Conservation (phyloP, 2,888 invertebrate genomes). For the Exocentrus adspersus region DNA sequence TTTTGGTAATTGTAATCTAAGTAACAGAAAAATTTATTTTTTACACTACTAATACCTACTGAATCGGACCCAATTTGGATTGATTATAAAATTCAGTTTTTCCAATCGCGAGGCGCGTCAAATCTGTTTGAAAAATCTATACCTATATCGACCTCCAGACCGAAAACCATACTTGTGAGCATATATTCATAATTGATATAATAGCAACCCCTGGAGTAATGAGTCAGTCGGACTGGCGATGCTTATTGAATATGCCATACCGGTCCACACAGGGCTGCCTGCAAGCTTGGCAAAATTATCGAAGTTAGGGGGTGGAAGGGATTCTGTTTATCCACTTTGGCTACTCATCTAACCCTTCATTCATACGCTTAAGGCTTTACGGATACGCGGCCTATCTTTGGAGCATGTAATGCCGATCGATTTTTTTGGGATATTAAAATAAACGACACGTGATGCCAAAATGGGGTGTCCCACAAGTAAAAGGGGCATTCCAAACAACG, state of each 20-base stretch:
- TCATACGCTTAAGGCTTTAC: constrained; percentile 27
- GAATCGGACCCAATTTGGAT: too few species aligned
- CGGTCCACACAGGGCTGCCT: constrained; percentile 17
- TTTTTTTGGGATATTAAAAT: too few species aligned
- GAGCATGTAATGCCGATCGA: too few species aligned
- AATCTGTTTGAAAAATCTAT: constrained; percentile 34
- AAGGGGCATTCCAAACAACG: too few species aligned
- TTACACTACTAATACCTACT: too few species aligned
- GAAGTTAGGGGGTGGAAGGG: constrained; percentile 31
- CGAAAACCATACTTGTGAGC: constrained; percentile 46
- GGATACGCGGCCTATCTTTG: constrained; percentile 1
- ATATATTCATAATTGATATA: constrained; percentile 61
- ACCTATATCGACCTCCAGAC: constrained; percentile 35
- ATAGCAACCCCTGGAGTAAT: constrained; percentile 59
- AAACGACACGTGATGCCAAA: too few species aligned
- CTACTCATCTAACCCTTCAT: constrained; percentile 36
- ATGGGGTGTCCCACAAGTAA: too few species aligned
- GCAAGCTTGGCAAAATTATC: constrained; percentile 35
- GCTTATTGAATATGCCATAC: constrained; percentile 31
- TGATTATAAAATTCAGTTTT: too few species aligned
- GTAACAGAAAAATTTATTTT: too few species aligned
- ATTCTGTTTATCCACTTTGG: constrained; percentile 40
- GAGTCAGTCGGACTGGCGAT: constrained; percentile 58
- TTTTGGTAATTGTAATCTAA: too few species aligned
- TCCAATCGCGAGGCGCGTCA: neutral